Base-by-base conservation (phyloP, 2,797 vertebrate genomes). In the Sciaenops ocellatus region DNA sequence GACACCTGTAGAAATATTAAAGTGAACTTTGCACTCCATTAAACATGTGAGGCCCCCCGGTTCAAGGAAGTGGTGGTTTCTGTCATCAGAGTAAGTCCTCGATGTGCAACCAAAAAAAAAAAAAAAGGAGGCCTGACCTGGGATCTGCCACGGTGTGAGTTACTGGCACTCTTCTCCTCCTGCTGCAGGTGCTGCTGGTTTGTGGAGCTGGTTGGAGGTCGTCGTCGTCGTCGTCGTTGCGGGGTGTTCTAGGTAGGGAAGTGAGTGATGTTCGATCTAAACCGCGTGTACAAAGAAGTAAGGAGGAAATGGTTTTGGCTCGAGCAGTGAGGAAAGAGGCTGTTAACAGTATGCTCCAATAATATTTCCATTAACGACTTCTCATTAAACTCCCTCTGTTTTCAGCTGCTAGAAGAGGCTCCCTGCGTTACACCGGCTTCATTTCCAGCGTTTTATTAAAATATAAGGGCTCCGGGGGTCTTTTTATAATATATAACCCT, bases 1-100 rank as follows among this genome's bases (percentile, higher is more conserved):
- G 76, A 87, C 86, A 92, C 87, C 90, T 87, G 87, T 77, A 80
- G 85, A 88, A 85, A 90, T 92, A 91, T 90, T 87, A 89, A 87
- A 86, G 71, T 77, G 79, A 92, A 87, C 85, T 86, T 86, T 87
- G 75, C 86, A 79, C 90, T 84, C 87, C 86, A 90, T 92, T 90
- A 90, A 88, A 88, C 16, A 4, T 24, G 82, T 24, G 82, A 89
- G 88, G 85, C 82, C 79, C 79, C 83, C 80, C 78, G 0, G 63
- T 16, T 30, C 30, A 22, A 86, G 85, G 76, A 87, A 85, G 69
- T 73, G 68, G 73, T 13, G 7, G 75, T 26, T 51, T 80, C 80
- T 72, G 78, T 90, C 85, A 85, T 79, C 73, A 56, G 84, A 84
- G 83, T 84, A 89, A 88, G 88, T 79, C 73, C 86, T 84, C 69